Percentiles rank a stretch among this genome's conserved stretches.
phyloP scores from a whole-genome alignment of 1,140 invertebrate species.

The Lepidotrigona ventralis region DNA sequence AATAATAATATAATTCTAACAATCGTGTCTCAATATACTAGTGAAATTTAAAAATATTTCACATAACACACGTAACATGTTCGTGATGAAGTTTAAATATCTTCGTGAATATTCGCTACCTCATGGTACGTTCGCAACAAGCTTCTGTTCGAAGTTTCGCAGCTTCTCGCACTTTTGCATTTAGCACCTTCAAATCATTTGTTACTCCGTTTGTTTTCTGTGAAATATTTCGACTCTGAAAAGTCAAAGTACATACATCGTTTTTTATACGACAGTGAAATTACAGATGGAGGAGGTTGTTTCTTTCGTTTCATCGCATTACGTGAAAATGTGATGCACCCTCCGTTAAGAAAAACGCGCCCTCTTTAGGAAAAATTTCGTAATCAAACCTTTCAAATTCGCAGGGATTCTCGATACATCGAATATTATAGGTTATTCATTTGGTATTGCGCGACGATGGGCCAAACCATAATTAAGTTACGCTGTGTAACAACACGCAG shows the following conservation, averaged over 20 bases:
- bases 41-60: not conserved
- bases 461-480: not conserved
- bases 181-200: constrained; percentile 1
- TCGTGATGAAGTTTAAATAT: not conserved
- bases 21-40: not conserved
- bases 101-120: not conserved
- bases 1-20: not conserved
- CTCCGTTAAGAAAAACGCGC: not conserved
- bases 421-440: constrained; percentile 20
- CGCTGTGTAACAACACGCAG: not conserved
- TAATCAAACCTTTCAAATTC: not conserved
- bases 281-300: not conserved
- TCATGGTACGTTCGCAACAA: not conserved
- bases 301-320: not conserved
- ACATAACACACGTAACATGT: not conserved
- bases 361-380: not conserved
- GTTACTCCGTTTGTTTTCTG: constrained; percentile 2
- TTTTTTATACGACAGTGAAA: not conserved
- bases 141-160: not conserved
- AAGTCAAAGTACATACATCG: not conserved
- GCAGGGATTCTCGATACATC: not conserved
- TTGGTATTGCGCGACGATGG: not conserved
- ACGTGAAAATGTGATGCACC: not conserved
- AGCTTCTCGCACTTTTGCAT: not conserved
- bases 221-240: not conserved